Conservation (phyloP, 2,888 invertebrate genomes). For the Thecophora atra region DNA sequence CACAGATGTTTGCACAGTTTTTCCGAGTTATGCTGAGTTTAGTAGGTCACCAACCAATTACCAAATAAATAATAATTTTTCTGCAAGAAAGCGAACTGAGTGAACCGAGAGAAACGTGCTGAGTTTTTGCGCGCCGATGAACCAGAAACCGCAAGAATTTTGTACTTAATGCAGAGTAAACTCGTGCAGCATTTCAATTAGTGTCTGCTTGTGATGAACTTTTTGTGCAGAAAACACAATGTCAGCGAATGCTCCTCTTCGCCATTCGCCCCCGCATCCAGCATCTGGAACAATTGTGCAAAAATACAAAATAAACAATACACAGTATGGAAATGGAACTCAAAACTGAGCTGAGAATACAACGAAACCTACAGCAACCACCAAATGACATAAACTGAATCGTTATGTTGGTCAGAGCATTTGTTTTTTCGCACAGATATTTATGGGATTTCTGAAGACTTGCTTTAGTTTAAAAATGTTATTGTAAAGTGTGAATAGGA, state of each 20-base stretch:
- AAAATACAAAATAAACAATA: slow-evolving; percentile 1
- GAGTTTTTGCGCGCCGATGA: not conserved
- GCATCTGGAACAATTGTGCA: not conserved
- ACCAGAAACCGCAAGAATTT: slow-evolving; percentile 16
- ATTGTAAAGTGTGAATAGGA: slow-evolving; percentile 6
- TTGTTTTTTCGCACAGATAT: not conserved
- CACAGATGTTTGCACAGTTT: not conserved
- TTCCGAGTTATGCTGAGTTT: not conserved
- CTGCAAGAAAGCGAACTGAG: not conserved
- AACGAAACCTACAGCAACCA: not conserved
- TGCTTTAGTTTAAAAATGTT: slow-evolving; percentile 5
- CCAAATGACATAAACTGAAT: not conserved
- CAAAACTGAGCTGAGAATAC: not conserved
- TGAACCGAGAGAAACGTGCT: not conserved
- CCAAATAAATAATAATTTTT: slow-evolving; percentile 31
- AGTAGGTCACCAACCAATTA: slow-evolving; percentile 33
- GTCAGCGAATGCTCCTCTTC: not conserved
- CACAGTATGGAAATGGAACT: not conserved
- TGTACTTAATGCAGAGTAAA: slow-evolving; percentile 40
- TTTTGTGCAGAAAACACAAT: not conserved
- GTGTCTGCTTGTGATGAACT: slow-evolving; percentile 39
- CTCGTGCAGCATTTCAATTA: slow-evolving; percentile 54
- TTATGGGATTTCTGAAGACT: not conserved
- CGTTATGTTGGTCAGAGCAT: not conserved
- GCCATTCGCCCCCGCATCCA: not conserved